Evolutionary conservation across 1,140 invertebrate genomes (phyloP), one percentile per base, ranked within the genome.

Genomic region (Pectinophora gossypiella): DNA sequence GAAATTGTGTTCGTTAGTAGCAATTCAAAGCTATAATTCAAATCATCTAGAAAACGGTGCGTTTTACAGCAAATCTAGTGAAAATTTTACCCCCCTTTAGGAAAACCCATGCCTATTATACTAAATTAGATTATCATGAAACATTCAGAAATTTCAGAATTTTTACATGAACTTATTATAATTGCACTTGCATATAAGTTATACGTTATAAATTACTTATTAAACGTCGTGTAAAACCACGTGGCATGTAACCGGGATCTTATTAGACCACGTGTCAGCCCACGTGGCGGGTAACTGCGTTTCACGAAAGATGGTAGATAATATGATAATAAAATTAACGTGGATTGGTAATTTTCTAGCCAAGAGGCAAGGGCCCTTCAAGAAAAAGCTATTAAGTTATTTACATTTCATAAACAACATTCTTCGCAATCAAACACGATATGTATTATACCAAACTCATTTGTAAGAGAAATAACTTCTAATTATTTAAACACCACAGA

Each of bases 1-100:
- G 7, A 48, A 32, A 48, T 32, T 32, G 10, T 1, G 16, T 32
- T n/a, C 7, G 15, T 32, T 48, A 48, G 20, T 48, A 48, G 27
- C 12, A 16, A 12, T 47, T 19, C 22, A n/a, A 3, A 15, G 0
- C 12, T 27, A 27, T 27, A 27, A 27, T 27, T 27, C 12, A 27
- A 5, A 27, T 12, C 12, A 27, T 27, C 23, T 27, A 27, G 23
- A 27, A 12, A 27, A 27, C 23, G 23, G 23, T 27, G 23, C 23
- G 23, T 1, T 18, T 19, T 13, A 19, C 3, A 12, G 3, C 3
- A 18, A 48, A 13, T 18, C 20, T 48, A 48, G 12, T 12, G 23
- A 27, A 27, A 27, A 6, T 27, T 27, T 27, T 27, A 12, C 5
- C 12, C 23, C 23, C 23, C 12, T 27, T 27, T n/a, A n/a, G n/a